phyloP scores from a whole-genome alignment of 37 sponge, comb jelly and placozoan genomes.

The Diacarnus erythraeanus region DNA sequence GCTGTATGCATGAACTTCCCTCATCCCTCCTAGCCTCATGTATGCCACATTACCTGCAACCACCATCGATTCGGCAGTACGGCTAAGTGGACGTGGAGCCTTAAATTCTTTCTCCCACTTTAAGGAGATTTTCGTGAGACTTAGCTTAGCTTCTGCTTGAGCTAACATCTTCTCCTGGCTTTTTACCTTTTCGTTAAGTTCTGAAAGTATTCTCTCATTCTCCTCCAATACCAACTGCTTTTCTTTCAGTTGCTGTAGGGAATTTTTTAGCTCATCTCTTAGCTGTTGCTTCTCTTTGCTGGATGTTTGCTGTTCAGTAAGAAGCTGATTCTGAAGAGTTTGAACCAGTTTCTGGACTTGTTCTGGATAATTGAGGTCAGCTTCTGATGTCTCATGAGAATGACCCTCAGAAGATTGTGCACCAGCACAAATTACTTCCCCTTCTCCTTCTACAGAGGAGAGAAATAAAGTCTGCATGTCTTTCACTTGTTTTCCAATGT shows the following conservation, averaged over 20 bases:
- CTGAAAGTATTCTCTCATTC: neutral
- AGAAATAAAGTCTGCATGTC: neutral
- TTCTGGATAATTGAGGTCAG: neutral
- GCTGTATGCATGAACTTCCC: slow-evolving; percentile 4
- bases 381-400: neutral
- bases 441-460: neutral
- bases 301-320: neutral
- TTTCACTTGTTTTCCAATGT: neutral
- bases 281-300: neutral
- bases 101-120: neutral
- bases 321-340: neutral
- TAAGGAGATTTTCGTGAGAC: neutral
- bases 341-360: neutral
- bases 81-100: neutral
- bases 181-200: neutral
- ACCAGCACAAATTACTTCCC: neutral
- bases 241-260: neutral
- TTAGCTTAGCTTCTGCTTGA: neutral
- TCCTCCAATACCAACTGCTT: neutral
- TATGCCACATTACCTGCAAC: slow-evolving; percentile 1
- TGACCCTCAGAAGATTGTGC: neutral
- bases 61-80: neutral
- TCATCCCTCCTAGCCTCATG: neutral
- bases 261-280: neutral
- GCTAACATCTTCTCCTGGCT: neutral